These are phyloP conservation scores for Pteronotus mesoamericanus DNA, from an alignment of 2,797 vertebrate genomes.

Conservation along the genomic window DNA sequence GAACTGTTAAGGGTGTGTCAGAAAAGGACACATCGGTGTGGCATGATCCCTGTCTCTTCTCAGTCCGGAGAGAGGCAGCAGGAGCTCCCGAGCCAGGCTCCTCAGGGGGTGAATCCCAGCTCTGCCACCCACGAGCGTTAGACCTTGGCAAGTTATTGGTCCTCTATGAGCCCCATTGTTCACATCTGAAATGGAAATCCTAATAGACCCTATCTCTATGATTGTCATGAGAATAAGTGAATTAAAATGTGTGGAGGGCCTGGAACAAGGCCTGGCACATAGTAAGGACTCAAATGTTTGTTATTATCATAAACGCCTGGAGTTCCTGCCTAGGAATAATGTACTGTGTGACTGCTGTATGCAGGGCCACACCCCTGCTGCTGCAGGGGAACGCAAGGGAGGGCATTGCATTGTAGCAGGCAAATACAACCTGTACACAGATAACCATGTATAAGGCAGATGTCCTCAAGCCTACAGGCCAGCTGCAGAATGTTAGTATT, in stretches of 20 bases:
- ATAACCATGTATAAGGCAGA: not conserved
- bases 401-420: not conserved
- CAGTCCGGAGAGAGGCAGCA: not conserved
- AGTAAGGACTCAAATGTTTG: not conserved
- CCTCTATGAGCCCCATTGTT: not conserved
- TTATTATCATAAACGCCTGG: not conserved
- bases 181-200: not conserved
- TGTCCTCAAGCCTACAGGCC: not conserved
- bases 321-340: not conserved
- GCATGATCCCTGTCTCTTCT: not conserved
- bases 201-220: not conserved
- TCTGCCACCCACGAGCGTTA: not conserved
- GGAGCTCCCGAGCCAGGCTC: not conserved
- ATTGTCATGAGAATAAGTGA: not conserved
- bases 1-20: conserved; percentile 11
- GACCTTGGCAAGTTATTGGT: not conserved
- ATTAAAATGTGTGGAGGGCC: not conserved
- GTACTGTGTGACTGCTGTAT: not conserved
- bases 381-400: not conserved
- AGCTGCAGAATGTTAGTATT: not conserved
- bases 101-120: not conserved
- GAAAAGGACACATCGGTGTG: not conserved
- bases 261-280: not conserved
- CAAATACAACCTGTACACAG: not conserved
- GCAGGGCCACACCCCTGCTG: not conserved